Evolutionary conservation across 1,140 invertebrate genomes (phyloP), one percentile per base, ranked within the genome.

Genomic region (Heliothis virescens): DNA sequence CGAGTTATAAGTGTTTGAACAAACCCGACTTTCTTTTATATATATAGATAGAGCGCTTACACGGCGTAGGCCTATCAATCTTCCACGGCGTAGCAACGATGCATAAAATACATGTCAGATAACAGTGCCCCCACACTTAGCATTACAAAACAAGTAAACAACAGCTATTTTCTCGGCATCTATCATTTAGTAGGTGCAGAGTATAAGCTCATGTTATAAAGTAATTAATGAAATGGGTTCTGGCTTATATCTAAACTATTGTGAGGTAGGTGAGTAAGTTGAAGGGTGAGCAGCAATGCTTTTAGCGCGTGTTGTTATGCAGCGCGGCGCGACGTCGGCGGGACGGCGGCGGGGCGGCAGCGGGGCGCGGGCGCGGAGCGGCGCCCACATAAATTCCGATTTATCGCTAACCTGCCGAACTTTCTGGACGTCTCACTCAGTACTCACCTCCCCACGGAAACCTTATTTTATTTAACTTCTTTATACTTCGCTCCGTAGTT

Each of bases 351-450:
- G 75, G 74, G 55, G 74, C 62, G 86, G 84, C 82, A 79, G 59
- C 48, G 74, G 74, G 34, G 52, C 63, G 52, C 16, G 71, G 80
- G 63, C 71, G 62, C 72, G 73, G 81, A 69, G 74, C 72, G 87
- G 87, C 85, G 84, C 85, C 85, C 82, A 84, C 87, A 91, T 92
- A 91, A 91, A 90, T 91, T 87, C 84, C 83, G 83, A 87, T 90
- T 91, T 92, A 91, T 91, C 89, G 89, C 82, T 76, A 88, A 90
- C 88, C 88, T 90, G 89, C 89, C 89, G 86, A 92, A 90, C 86
- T 92, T 90, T 90, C 85, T 86, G 86, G 88, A 87, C 86, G 85
- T 83, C 87, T 90, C 88, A 87, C 85, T 67, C 63, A 18, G 63
- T 48, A 67, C 63, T 88, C 85, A 83, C 84, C 86, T 83, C 86